phyloP scores from a whole-genome alignment of 2,113 vertebrate species.

The Seriola dumerili region DNA sequence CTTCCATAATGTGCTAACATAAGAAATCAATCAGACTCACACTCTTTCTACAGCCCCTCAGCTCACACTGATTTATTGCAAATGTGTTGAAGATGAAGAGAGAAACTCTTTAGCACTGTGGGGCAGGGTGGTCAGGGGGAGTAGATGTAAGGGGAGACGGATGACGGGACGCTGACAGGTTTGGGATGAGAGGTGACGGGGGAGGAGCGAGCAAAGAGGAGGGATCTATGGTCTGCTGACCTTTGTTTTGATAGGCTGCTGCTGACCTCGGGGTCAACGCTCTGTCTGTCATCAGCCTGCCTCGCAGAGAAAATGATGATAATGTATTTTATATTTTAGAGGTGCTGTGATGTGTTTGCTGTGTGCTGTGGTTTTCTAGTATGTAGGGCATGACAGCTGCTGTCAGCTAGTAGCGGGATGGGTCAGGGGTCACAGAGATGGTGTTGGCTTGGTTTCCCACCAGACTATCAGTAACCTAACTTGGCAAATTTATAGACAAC shows the following conservation, averaged over 20 bases:
- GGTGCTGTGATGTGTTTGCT: slow-evolving; percentile 50
- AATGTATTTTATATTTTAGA: slow-evolving; percentile 40
- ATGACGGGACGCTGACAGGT: slow-evolving; percentile 36
- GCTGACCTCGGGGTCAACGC: slow-evolving; percentile 50
- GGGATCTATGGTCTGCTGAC: slow-evolving; percentile 38
- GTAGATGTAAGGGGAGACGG: slow-evolving; percentile 28
- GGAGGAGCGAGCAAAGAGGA: slow-evolving; percentile 18
- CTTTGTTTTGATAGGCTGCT: slow-evolving; percentile 60
- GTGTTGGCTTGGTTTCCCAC: not conserved
- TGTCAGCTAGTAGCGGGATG: slow-evolving; percentile 32
- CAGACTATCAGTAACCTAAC: slow-evolving; percentile 7
- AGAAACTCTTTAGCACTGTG: slow-evolving; percentile 63
- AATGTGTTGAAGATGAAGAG: slow-evolving; percentile 72
- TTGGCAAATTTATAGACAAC: not conserved
- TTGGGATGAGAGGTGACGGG: slow-evolving; percentile 1
- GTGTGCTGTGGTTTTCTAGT: slow-evolving; percentile 24
- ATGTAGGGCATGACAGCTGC: slow-evolving; percentile 37
- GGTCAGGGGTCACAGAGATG: slow-evolving; percentile 42
- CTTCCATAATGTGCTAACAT: slow-evolving; percentile 73
- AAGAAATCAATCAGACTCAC: slow-evolving; percentile 81
- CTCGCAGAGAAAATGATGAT: slow-evolving; percentile 60
- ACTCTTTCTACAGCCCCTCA: slow-evolving; percentile 70
- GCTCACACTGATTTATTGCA: slow-evolving; percentile 80
- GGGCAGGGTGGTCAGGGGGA: slow-evolving; percentile 49
- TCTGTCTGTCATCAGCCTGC: slow-evolving; percentile 55